A percentile compares a stretch with the other conserved stretches of the same genome.
Evolutionary conservation across 2,888 invertebrate species (phyloP).

Genomic region (Itoplectis maculator): DNA sequence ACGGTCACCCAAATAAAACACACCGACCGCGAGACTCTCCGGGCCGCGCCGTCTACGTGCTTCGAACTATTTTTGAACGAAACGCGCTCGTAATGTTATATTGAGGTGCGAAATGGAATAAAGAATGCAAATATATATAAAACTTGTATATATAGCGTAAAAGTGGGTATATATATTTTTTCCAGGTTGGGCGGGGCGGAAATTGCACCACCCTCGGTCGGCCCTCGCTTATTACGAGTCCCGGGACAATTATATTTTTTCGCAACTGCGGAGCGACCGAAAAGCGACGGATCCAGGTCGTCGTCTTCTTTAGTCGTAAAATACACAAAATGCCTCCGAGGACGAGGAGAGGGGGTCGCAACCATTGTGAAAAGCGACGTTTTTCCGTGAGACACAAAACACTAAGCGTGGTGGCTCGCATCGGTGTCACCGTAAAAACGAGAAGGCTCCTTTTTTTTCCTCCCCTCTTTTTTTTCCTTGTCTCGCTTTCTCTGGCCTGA

Average conservation of each 20-base stretch:
- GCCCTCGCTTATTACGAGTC: conserved; percentile 13
- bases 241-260: conserved; percentile 29
- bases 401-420: conserved; percentile 22
- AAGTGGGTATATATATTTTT: conserved; percentile 46
- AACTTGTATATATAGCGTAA: neutral
- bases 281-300: conserved; percentile 24
- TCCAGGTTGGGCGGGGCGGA: neutral
- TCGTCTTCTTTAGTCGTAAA: conserved; percentile 59
- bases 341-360: neutral
- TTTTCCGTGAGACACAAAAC: conserved; percentile 54
- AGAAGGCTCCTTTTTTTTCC: conserved; percentile 43
- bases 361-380: conserved; percentile 46
- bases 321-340: conserved; percentile 30
- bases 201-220: conserved; percentile 9
- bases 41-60: conserved; percentile 23
- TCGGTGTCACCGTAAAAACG: conserved; percentile 48
- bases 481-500: conserved; percentile 56
- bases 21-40: conserved; percentile 47
- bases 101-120: conserved; percentile 71
- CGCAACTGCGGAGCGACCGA: conserved; percentile 20
- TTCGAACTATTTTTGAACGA: conserved; percentile 79
- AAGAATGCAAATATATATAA: conserved; percentile 42
- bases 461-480: conserved; percentile 6
- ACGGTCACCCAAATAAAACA: conserved; percentile 83
- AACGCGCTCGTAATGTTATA: conserved; percentile 78